Base-by-base conservation (phyloP, 2,888 invertebrate species). In the Synergus laeviventris region DNA sequence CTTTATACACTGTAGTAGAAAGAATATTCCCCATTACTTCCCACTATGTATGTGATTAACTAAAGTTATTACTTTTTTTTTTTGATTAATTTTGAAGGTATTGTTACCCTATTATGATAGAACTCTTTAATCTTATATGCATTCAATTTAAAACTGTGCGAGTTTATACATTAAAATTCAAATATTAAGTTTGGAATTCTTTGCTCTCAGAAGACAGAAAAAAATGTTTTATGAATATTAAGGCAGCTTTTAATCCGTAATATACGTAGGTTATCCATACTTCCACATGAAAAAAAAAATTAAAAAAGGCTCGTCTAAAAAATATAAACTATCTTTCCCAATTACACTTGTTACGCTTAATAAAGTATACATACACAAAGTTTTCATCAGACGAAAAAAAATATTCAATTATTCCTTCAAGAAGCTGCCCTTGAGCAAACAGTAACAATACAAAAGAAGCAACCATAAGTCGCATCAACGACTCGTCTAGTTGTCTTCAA, bases 301-400 rank as follows among this genome's bases (percentile, higher is more conserved):
- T 49, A 49, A 16, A 14, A 49, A 70, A 70, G 45, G 45, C 9
- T 49, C 31, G 11, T 79, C 36, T 73, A 81, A 82, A 84, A 83
- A 82, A 82, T 81, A 82, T 82, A 83, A 82, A 81, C 81, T 81
- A 82, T 84, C 81, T 85, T 78, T 81, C 75, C 66, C 74, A 80
- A 74, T 79, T 79, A 84, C 78, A 79, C 78, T 77, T 79, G 45
- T 78, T 49, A 49, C 64, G 75, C 77, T 76, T 83, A 73, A 64
- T 64, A 80, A 74, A 76, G 73, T 74, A 81, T 76, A 79, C 45
- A 14, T 73, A 66, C 73, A 76, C 36, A 64, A 21, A 73, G 31
- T 18, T n/a, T 14, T 1, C 16, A 60, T 21, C 16, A 38, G 31
- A 38, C 38, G 45, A 16, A 12, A 61, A 42, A 31, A 74, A 61